Percentiles rank a stretch among this genome's conserved stretches.
Conservation (phyloP, 2,888 invertebrate genomes). For the Venusia cambrica region DNA sequence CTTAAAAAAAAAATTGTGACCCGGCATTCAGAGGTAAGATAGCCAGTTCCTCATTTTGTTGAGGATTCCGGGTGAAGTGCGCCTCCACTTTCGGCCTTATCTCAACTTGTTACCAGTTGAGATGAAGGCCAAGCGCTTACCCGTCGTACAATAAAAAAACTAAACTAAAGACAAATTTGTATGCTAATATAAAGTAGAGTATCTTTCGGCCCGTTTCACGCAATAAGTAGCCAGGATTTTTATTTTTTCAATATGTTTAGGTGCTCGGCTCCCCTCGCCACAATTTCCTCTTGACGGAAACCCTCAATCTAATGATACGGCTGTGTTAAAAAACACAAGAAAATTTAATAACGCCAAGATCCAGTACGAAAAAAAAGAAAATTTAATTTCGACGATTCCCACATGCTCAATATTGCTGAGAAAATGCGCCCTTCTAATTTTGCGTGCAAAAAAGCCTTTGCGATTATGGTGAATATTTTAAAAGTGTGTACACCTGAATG, state of each 20-base stretch:
- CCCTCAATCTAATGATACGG: conserved; percentile 82
- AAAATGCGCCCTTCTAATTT: conserved; percentile 56
- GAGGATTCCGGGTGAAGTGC: no score
- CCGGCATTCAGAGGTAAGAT: no score
- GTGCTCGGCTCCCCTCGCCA: conserved; percentile 73
- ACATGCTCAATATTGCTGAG: conserved; percentile 76
- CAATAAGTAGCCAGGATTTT: conserved; percentile 75
- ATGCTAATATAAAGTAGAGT: no score
- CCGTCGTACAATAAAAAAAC: no score
- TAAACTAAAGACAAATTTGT: no score
- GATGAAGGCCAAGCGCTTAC: no score
- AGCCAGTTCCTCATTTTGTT: no score
- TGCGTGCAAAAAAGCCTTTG: conserved; percentile 45
- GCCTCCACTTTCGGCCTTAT: no score
- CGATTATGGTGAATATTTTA: conserved; percentile 1
- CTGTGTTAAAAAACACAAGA: conserved; percentile 82
- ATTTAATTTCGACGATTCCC: conserved; percentile 80
- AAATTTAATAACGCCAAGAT: conserved; percentile 79
- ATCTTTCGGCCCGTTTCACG: conserved; percentile 34
- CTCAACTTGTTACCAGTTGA: no score
- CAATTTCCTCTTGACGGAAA: conserved; percentile 81
- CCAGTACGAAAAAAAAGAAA: conserved; percentile 75
- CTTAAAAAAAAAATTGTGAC: no score
- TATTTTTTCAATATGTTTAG: conserved; percentile 81
- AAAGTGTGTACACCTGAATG: not conserved